Percentiles rank a stretch among this genome's conserved stretches.
phyloP scores from a whole-genome alignment of 2,888 invertebrate species.

The Andrena haemorrhoa region DNA sequence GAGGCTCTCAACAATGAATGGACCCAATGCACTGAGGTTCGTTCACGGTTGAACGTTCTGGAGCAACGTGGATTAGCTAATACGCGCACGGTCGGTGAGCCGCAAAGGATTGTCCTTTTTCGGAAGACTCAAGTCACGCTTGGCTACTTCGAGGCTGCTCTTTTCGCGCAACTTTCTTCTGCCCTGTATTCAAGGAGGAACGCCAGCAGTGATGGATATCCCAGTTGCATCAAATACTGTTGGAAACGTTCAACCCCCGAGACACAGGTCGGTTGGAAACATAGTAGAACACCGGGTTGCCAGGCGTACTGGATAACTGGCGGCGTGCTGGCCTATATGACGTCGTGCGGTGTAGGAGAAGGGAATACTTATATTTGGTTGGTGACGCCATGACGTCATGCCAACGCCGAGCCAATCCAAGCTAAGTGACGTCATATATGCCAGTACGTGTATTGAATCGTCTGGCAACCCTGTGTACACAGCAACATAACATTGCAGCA shows the following conservation, averaged over 20 bases:
- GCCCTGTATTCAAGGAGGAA: background rate
- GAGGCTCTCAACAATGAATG: conserved; percentile 22
- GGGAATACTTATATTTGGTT: no score
- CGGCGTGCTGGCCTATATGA: no score
- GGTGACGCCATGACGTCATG: no score
- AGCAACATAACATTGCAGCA: no score
- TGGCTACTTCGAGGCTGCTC: conserved; percentile 60
- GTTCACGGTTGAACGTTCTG: conserved; percentile 40
- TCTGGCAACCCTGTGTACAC: no score
- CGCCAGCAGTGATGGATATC: background rate
- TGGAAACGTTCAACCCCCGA: background rate
- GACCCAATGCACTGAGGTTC: conserved; percentile 8
- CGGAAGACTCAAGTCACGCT: conserved; percentile 49
- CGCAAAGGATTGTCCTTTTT: conserved; percentile 65
- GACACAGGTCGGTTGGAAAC: background rate
- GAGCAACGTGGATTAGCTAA: conserved; percentile 64
- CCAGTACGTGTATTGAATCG: no score
- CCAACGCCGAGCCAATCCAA: no score
- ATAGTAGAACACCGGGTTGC: no score
- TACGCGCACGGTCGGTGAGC: conserved; percentile 56
- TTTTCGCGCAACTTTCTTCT: conserved; percentile 51
- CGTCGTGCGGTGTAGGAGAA: no score
- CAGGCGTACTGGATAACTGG: no score
- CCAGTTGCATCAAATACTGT: background rate
- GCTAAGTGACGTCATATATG: no score